Base-by-base conservation (phyloP, 1,140 invertebrate genomes). In the Heterodera schachtii region DNA sequence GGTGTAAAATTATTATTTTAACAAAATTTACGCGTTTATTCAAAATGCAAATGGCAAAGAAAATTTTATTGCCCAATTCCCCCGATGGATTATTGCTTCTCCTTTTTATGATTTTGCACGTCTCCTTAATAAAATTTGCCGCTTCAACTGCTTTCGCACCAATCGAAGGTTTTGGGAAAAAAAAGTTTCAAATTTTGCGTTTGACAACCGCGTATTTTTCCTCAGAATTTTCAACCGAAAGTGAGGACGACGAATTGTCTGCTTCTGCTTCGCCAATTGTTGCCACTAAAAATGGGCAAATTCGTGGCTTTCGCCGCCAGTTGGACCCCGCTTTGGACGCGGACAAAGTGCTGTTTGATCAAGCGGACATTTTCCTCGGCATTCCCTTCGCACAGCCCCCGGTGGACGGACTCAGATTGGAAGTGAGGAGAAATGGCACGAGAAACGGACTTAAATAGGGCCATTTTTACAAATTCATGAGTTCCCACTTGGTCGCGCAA, bases 331-430 rank as follows among this genome's bases (percentile, higher is more conserved):
- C 49, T 41, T 13, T 76, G 52, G 52, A 64, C 3, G 52, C 19
- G 43, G 52, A 47, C 31, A 47, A 74, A 49, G 52, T 57, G 21
- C 52, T n/a, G 43, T 76, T 52, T 13, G 52, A 43, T 0, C 64
- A 66, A 21, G 80, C 81, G 7, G 78, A 82, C 73, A 73, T 82
- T 41, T 82, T 80, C 71, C 81, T 82, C 74, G 81, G 81, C 41
- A 80, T 82, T 73, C 81, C 81, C 19, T 82, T 71, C 79, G 81
- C 81, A 6, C 75, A 79, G 21, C 81, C 81, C 16, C 81, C 81
- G n/a, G 66, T 82, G 21, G 76, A 73, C n/a, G 16, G 73, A 31
- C 66, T 82, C 43, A 31, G 81, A 73, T 64, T 82, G 31, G 78
- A 81, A 64, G 80, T 79, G 11, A 71, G 69, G 9, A 31, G 2